Conservation (phyloP, 2,797 vertebrate genomes). For the Tarsius wallacei region DNA sequence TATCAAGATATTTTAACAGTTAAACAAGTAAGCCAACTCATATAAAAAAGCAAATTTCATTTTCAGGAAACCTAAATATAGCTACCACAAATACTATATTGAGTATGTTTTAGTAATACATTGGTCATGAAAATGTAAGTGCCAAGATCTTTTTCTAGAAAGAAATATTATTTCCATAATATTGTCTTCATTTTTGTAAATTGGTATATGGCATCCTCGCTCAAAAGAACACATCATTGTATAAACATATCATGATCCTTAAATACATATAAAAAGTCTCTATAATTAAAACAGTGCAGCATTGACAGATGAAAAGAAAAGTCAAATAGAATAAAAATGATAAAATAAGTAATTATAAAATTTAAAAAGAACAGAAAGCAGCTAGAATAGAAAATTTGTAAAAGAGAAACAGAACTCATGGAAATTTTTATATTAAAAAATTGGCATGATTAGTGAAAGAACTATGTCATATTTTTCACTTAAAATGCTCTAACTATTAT, state of each 20-base stretch:
- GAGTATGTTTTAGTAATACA: not conserved
- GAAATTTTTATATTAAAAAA: not conserved
- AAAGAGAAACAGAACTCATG: not conserved
- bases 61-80: not conserved
- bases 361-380: not conserved
- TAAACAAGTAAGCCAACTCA: not conserved
- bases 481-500: not conserved
- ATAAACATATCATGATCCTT: not conserved
- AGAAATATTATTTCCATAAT: not conserved
- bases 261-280: not conserved
- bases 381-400: not conserved
- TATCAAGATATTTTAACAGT: conserved; percentile 22
- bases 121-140: not conserved
- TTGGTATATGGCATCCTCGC: not conserved
- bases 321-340: not conserved
- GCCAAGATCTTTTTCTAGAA: not conserved
- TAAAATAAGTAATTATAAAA: not conserved
- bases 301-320: not conserved
- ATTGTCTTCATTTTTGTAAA: not conserved
- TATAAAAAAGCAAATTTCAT: not conserved
- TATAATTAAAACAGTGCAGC: not conserved
- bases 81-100: not conserved
- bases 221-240: not conserved
- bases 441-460: not conserved
- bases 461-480: not conserved